phyloP scores from a whole-genome alignment of 2,797 vertebrate genomes.

The Halcyon chelicuti region DNA sequence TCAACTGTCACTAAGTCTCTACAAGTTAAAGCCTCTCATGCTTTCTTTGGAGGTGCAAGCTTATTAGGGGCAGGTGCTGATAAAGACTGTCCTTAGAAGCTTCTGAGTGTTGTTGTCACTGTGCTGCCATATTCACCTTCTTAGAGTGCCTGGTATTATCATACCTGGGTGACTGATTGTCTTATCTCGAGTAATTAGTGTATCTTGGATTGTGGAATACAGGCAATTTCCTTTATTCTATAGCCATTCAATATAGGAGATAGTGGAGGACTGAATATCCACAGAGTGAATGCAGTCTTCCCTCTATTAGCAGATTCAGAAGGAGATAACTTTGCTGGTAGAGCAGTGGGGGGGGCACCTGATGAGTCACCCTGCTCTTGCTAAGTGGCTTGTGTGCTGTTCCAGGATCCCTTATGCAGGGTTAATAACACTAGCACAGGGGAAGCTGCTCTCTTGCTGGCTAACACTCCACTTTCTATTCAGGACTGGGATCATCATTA shows the following conservation, averaged over 20 bases:
- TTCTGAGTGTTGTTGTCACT: neutral
- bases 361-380: neutral
- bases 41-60: neutral
- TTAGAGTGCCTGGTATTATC: neutral
- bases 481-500: neutral
- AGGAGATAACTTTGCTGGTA: neutral
- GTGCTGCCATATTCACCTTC: neutral
- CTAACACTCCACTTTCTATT: neutral
- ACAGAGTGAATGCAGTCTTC: neutral
- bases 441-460: neutral
- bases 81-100: neutral
- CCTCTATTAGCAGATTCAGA: neutral
- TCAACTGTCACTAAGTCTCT: neutral
- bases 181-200: neutral
- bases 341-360: accelerated
- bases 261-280: neutral
- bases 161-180: neutral
- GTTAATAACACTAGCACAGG: neutral
- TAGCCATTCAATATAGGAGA: neutral
- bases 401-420: neutral
- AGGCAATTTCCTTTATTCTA: neutral
- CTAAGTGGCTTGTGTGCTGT: neutral
- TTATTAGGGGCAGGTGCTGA: neutral
- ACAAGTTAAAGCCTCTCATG: neutral
- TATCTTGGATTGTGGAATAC: neutral